Evolutionary conservation across 2,113 vertebrate species (phyloP).

Genomic region (Phalacrocorax aristotelis): DNA sequence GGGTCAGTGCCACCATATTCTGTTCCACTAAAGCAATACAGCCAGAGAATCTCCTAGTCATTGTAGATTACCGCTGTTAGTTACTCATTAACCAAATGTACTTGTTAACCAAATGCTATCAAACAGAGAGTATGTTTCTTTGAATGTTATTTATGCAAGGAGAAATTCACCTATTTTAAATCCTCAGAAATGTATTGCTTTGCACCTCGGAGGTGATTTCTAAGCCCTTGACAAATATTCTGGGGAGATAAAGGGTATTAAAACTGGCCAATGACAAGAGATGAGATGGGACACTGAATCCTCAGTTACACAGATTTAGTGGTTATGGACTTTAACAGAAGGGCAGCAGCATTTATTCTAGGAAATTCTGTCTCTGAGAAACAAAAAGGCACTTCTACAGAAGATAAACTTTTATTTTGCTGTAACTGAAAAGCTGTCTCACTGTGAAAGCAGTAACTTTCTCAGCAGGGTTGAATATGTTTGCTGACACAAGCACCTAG

Average conservation of each 20-base stretch:
- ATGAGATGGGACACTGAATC: conserved; percentile 6
- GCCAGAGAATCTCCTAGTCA: neutral
- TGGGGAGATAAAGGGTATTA: conserved; percentile 13
- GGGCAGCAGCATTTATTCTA: conserved; percentile 42
- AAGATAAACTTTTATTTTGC: conserved; percentile 41
- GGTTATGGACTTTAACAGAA: conserved; percentile 44
- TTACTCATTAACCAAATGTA: neutral
- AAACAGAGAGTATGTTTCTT: neutral
- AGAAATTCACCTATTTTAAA: neutral
- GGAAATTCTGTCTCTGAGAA: conserved; percentile 24
- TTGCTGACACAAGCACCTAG: neutral
- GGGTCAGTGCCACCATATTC: neutral
- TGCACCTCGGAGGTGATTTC: neutral
- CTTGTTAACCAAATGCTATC: neutral
- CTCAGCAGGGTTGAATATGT: neutral
- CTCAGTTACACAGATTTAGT: conserved; percentile 60
- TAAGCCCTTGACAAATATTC: conserved; percentile 43
- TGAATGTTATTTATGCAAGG: neutral
- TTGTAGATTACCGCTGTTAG: neutral
- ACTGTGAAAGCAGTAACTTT: neutral
- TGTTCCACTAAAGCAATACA: neutral
- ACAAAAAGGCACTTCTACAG: conserved; percentile 13
- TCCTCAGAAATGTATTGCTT: neutral
- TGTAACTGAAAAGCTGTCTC: neutral
- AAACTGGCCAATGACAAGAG: conserved; percentile 5